Conservation (phyloP, 2,888 invertebrate genomes). For the Tryphoninae sp. region DNA sequence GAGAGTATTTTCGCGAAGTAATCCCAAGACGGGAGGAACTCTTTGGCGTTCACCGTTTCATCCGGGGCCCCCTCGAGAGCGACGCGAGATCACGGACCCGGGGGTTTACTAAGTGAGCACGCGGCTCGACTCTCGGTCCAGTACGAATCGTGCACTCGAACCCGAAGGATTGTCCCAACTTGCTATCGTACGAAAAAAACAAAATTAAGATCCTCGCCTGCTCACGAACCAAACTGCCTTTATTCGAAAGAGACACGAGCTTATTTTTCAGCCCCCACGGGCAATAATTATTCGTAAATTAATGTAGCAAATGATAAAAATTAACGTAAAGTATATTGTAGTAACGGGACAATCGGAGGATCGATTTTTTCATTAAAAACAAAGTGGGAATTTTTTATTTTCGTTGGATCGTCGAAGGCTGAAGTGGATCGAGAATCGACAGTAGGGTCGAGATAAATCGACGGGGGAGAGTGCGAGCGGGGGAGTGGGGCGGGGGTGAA, state of each 20-base stretch:
- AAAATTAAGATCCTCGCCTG: constrained; percentile 28
- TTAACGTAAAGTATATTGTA: constrained; percentile 14
- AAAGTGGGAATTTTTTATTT: constrained; percentile 25
- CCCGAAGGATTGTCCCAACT: constrained; percentile 73
- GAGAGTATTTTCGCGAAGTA: not conserved
- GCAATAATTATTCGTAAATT: constrained; percentile 4
- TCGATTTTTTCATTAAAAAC: constrained; percentile 7
- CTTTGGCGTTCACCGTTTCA: constrained; percentile 64
- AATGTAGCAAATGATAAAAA: constrained; percentile 8
- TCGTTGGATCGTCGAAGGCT: constrained; percentile 27
- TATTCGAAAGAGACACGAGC: constrained; percentile 25
- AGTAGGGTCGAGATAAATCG: constrained; percentile 30
- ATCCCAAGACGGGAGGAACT: constrained; percentile 60
- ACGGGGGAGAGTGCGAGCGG: constrained; percentile 39
- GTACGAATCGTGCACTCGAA: constrained; percentile 78
- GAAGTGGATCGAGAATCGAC: constrained; percentile 25
- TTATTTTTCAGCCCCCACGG: not conserved
- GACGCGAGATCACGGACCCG: constrained; percentile 57
- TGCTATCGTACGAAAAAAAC: constrained; percentile 56
- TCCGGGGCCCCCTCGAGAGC: constrained; percentile 59
- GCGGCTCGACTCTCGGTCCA: constrained; percentile 76
- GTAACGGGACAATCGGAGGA: constrained; percentile 7
- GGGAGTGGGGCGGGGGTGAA: constrained; percentile 37
- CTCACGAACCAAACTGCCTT: constrained; percentile 36
- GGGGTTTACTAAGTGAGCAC: constrained; percentile 78